These are phyloP conservation scores for Drosophila formosana DNA, from an alignment of 2,888 invertebrate species.

Conservation along the genomic window DNA sequence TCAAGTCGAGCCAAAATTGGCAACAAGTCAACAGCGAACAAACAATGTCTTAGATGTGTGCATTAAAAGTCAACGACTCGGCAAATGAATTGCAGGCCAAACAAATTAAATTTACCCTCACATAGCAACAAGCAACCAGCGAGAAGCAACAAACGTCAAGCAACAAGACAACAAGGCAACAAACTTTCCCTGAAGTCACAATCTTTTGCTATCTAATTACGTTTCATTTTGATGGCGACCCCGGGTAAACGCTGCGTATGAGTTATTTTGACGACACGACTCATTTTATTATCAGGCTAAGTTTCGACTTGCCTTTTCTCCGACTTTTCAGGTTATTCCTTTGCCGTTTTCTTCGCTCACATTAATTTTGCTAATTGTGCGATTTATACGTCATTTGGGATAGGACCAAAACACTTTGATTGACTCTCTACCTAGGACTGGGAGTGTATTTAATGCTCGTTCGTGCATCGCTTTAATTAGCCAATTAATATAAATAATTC, in stretches of 20 bases:
- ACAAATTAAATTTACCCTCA: slow-evolving; percentile 69
- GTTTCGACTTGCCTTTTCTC: slow-evolving; percentile 13
- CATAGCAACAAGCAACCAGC: slow-evolving; percentile 43
- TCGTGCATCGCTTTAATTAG: slow-evolving; percentile 24
- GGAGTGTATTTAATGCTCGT: slow-evolving; percentile 10
- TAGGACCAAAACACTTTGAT: slow-evolving; percentile 30
- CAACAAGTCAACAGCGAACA: slow-evolving; percentile 68
- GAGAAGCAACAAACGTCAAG: slow-evolving; percentile 37
- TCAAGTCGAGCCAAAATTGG: slow-evolving; percentile 65
- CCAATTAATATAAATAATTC: slow-evolving; percentile 47
- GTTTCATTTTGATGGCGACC: slow-evolving; percentile 37
- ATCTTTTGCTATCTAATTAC: slow-evolving; percentile 48
- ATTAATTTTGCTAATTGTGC: slow-evolving; percentile 49
- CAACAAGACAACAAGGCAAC: slow-evolving; percentile 16
- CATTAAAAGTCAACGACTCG: slow-evolving; percentile 79
- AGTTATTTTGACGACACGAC: slow-evolving; percentile 49
- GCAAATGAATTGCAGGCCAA: slow-evolving; percentile 76
- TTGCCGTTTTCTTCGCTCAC: background rate
- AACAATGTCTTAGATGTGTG: slow-evolving; percentile 70
- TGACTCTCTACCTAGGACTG: slow-evolving; percentile 5
- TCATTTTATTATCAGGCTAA: slow-evolving; percentile 31
- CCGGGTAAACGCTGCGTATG: slow-evolving; percentile 51
- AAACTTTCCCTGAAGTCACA: slow-evolving; percentile 32
- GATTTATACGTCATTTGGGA: slow-evolving; percentile 27
- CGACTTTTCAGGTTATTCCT: slow-evolving; percentile 19